Evolutionary conservation across 2,888 invertebrate species (phyloP).

Genomic region (Lepidocyrtinus sp.): DNA sequence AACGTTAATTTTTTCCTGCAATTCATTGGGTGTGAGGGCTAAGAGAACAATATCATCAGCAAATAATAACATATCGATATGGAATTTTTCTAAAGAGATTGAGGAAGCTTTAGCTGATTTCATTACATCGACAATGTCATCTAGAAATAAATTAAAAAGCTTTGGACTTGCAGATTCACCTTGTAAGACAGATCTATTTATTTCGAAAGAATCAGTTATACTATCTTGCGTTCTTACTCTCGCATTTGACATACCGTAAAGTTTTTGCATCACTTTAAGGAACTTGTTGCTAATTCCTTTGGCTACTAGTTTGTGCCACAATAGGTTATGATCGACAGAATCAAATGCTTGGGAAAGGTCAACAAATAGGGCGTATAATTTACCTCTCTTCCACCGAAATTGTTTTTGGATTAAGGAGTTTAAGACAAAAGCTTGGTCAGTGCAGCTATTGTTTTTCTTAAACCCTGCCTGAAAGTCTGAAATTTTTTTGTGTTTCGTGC

Average conservation of each 20-base stretch:
- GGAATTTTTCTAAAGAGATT: neutral
- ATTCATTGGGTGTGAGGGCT: neutral
- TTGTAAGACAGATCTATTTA: slow-evolving; percentile 39
- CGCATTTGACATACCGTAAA: slow-evolving; percentile 29
- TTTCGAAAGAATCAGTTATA: slow-evolving; percentile 21
- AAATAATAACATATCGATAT: slow-evolving; percentile 22
- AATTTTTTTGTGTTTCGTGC: slow-evolving; percentile 34
- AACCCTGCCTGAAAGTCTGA: slow-evolving; percentile 53
- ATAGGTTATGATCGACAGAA: neutral
- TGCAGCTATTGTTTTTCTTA: slow-evolving; percentile 31
- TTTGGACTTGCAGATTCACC: slow-evolving; percentile 52
- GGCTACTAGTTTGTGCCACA: slow-evolving; percentile 38
- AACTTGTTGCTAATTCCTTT: slow-evolving; percentile 35
- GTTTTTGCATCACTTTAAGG: slow-evolving; percentile 11
- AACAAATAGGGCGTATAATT: slow-evolving; percentile 38
- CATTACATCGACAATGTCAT: slow-evolving; percentile 33
- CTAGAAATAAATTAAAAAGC: slow-evolving; percentile 45
- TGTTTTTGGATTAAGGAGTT: slow-evolving; percentile 47
- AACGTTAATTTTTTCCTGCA: slow-evolving; percentile 16
- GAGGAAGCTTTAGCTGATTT: neutral
- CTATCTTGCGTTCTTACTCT: slow-evolving; percentile 13
- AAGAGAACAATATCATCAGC: slow-evolving; percentile 23
- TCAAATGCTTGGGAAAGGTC: slow-evolving; percentile 53
- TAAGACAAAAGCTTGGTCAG: slow-evolving; percentile 48
- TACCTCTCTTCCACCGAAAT: slow-evolving; percentile 27